phyloP scores from a whole-genome alignment of 1,140 invertebrate species.

The Drosophila aff. region DNA sequence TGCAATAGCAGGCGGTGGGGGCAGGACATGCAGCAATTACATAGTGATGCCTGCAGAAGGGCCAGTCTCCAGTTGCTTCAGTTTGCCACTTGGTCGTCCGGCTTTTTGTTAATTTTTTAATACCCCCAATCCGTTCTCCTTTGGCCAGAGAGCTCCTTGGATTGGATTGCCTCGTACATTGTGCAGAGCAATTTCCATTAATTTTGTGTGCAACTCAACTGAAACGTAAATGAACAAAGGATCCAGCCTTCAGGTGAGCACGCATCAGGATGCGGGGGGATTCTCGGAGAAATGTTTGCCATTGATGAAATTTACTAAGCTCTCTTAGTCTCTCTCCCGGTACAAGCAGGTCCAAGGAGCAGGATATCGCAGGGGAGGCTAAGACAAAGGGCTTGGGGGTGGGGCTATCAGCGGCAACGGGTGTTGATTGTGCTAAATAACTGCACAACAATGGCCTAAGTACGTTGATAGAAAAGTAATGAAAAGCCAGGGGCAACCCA shows the following conservation, averaged over 20 bases:
- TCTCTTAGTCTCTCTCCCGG: constrained; percentile 10
- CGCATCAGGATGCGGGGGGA: constrained; percentile 9
- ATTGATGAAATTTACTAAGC: constrained; percentile 75
- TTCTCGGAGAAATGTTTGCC: constrained; percentile 49
- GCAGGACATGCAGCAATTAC: constrained; percentile 46
- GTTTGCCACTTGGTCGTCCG: constrained; percentile 40
- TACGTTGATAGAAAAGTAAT: constrained; percentile 84
- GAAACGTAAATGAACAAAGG: constrained; percentile 77
- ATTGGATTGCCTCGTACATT: constrained; percentile 37
- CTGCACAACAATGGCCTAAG: constrained; percentile 82
- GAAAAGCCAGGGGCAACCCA: constrained; percentile 57
- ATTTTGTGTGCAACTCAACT: constrained; percentile 74
- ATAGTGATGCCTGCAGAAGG: constrained; percentile 5
- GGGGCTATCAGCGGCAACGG: constrained; percentile 70
- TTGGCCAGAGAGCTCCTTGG: constrained; percentile 14
- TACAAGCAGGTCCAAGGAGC: constrained; percentile 10
- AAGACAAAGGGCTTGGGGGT: constrained; percentile 8
- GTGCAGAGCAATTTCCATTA: constrained; percentile 73
- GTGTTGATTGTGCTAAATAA: constrained; percentile 83
- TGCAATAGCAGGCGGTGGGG: constrained; percentile 31
- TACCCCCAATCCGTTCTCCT: constrained; percentile 16
- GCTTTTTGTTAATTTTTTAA: constrained; percentile 61
- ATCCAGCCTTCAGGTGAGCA: constrained; percentile 59
- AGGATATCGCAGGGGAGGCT: constrained; percentile 5
- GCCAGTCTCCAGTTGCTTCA: constrained; percentile 8